Base-by-base conservation (phyloP, 2,797 vertebrate genomes). In the Myotis vivesi region DNA sequence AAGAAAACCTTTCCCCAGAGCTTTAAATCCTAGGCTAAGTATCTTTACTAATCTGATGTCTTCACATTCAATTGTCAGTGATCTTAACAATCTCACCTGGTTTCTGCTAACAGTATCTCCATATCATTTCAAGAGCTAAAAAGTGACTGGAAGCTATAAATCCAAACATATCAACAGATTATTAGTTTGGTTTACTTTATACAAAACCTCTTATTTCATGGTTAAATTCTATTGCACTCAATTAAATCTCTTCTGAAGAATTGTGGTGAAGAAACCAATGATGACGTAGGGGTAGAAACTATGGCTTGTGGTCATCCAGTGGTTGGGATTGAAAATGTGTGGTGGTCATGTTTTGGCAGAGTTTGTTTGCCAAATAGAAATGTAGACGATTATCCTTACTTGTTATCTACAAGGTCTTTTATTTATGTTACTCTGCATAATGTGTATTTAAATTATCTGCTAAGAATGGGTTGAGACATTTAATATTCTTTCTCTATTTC, bases 361-460 rank as follows among this genome's bases (percentile, higher is more conserved):
- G 20, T 85, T 66, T 62, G 7, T 88, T 85, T 85, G 64, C 5
- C 46, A 69, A 86, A 8, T 93, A 17, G n/a, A 94, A 94, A 81
- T 85, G 62, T 6, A 76, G 7, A 30, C 22, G 33, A 44, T 68
- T 81, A 59, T 62, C n/a, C 7, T 75, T 49, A 83, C 28, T 69
- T 69, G 2, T 51, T 51, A 51, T 85, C 77, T 87, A 33, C 33
- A 64, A 68, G 22, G 55, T 73, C 30, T 68, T 36, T 84, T 17
- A 66, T 53, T 23, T 28, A 41, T 49, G 20, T 71, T 68, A 59
- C 17, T 41, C n/a, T 89, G 38, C n/a, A 10, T 57, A 57, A 11
- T 22, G 9, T 62, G 62, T 38, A 12, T 92, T 87, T 81, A 51
- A 93, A 84, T 87, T 72, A 77, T 84, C 30, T 75, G 4, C 62